Conservation (phyloP, 37 sponge, comb jelly and placozoan species). For the Hormiphora californensis region DNA sequence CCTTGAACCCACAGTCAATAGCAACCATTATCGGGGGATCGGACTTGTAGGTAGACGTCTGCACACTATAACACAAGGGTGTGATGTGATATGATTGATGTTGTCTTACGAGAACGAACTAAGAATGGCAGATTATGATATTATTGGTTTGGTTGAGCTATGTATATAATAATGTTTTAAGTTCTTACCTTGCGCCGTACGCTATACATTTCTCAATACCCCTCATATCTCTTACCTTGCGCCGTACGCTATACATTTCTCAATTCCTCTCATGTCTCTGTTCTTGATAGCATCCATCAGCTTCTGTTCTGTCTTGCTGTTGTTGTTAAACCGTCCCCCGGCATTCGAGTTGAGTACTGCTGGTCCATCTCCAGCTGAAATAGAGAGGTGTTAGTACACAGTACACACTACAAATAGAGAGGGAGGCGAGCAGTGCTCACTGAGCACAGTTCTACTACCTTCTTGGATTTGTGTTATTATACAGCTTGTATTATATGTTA, state of each 20-base stretch:
- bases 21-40: slow-evolving; percentile 48
- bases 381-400: neutral
- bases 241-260: slow-evolving; percentile 37
- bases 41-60: slow-evolving; percentile 15
- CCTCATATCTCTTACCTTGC: neutral
- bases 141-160: too few species aligned
- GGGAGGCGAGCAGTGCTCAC: too few species aligned
- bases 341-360: neutral
- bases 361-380: slow-evolving; percentile 54
- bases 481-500: too few species aligned
- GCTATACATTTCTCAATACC: neutral
- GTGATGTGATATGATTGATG: too few species aligned
- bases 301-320: slow-evolving; percentile 47
- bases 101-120: too few species aligned
- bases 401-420: too few species aligned
- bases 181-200: too few species aligned
- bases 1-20: slow-evolving; percentile 53
- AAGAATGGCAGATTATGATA: too few species aligned
- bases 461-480: too few species aligned
- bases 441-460: too few species aligned
- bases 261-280: slow-evolving; percentile 52
- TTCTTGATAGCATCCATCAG: slow-evolving; percentile 49
- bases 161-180: too few species aligned
- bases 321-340: slow-evolving; percentile 45
- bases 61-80: neutral